phyloP scores from a whole-genome alignment of 2,113 vertebrate genomes.

The Chloroceryle aenea region DNA sequence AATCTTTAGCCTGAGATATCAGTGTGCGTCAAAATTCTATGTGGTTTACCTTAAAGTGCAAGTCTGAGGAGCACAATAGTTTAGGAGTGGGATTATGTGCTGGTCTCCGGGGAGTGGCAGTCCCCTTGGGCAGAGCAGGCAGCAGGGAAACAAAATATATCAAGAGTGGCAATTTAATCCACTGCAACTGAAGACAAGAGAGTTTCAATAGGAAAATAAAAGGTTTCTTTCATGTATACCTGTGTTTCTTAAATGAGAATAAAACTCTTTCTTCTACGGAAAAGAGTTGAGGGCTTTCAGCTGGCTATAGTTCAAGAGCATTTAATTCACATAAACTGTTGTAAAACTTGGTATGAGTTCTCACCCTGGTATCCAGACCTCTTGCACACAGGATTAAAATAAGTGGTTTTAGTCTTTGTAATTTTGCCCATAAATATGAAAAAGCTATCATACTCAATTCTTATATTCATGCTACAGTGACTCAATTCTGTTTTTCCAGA shows the following conservation, averaged over 20 bases:
- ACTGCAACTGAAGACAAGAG: background rate
- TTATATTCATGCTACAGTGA: background rate
- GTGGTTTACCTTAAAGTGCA: background rate
- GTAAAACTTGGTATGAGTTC: background rate
- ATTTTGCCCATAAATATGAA: background rate
- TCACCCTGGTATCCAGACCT: background rate
- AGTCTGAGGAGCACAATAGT: background rate
- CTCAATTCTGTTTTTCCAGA: background rate
- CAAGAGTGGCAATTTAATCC: background rate
- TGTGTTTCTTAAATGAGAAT: background rate
- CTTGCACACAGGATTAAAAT: background rate
- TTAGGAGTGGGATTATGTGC: background rate
- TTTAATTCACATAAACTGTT: background rate
- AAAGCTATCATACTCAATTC: background rate
- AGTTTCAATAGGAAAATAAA: background rate
- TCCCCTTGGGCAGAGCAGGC: background rate
- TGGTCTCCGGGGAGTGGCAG: background rate
- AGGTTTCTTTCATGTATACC: background rate
- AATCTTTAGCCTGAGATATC: background rate
- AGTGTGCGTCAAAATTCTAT: background rate
- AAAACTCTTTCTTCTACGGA: accelerated
- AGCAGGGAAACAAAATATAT: background rate
- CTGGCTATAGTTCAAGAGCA: background rate
- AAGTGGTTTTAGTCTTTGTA: background rate
- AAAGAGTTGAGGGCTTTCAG: background rate